Conservation (phyloP, 2,888 invertebrate species). For the Leucoma salicis region DNA sequence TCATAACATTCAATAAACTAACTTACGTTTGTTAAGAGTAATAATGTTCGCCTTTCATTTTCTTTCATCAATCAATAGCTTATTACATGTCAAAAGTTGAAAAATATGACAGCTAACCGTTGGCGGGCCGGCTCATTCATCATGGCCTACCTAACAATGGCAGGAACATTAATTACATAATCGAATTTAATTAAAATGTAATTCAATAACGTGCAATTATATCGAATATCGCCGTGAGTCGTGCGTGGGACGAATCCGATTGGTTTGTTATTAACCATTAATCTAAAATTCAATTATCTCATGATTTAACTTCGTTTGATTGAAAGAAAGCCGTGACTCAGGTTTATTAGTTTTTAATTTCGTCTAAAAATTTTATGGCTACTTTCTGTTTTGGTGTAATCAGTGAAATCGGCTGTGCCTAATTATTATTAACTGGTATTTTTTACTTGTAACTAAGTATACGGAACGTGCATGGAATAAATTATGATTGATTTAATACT, state of each 20-base stretch:
- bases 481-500: no score
- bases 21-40: constrained; percentile 48
- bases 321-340: constrained; percentile 54
- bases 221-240: constrained; percentile 45
- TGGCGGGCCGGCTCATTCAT: constrained; percentile 37
- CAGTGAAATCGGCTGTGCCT: constrained; percentile 19
- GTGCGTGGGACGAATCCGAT: constrained; percentile 45
- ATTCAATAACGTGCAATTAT: constrained; percentile 65
- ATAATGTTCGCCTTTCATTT: constrained; percentile 60
- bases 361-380: constrained; percentile 23
- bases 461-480: no score
- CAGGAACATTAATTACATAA: constrained; percentile 36
- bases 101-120: constrained; percentile 58
- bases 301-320: constrained; percentile 51
- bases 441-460: no score
- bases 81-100: constrained; percentile 58
- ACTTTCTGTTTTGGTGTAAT: constrained; percentile 22
- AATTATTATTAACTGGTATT: constrained; percentile 15
- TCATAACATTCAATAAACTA: constrained; percentile 31
- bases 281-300: constrained; percentile 69
- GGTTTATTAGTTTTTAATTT: constrained; percentile 39
- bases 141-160: constrained; percentile 30
- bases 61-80: constrained; percentile 53
- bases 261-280: constrained; percentile 59
- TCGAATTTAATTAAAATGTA: constrained; percentile 51